These are phyloP conservation scores for Silurus meridionalis DNA, from an alignment of 2,113 vertebrate genomes.

Conservation along the genomic window DNA sequence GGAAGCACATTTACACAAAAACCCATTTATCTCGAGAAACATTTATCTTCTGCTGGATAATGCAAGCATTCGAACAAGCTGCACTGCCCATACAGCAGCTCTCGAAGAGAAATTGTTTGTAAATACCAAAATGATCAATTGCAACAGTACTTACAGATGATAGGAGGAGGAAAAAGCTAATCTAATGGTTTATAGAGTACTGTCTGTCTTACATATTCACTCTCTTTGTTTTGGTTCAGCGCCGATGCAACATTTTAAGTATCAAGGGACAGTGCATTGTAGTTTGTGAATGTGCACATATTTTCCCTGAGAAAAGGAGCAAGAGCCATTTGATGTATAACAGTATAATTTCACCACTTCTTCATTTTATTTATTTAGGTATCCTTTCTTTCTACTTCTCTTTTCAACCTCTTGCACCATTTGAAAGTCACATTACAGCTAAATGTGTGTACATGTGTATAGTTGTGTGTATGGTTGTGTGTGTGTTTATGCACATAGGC, in stretches of 20 bases:
- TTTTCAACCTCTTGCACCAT: slow-evolving; percentile 21
- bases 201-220: slow-evolving; percentile 19
- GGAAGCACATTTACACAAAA: slow-evolving; percentile 25
- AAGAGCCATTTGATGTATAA: slow-evolving; percentile 60
- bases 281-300: slow-evolving; percentile 11
- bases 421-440: slow-evolving; percentile 19
- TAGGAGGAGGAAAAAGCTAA: not conserved
- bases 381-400: slow-evolving; percentile 20
- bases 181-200: slow-evolving; percentile 24
- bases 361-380: slow-evolving; percentile 48
- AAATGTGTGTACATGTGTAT: slow-evolving; percentile 17
- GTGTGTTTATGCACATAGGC: not conserved
- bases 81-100: not conserved
- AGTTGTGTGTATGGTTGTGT: slow-evolving; percentile 16
- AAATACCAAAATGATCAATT: slow-evolving; percentile 11
- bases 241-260: not conserved
- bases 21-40: slow-evolving; percentile 27
- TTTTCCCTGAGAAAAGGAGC: slow-evolving; percentile 32
- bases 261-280: slow-evolving; percentile 17
- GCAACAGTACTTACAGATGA: not conserved
- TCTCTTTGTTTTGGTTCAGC: not conserved
- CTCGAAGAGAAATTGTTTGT: not conserved
- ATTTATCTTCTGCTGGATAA: slow-evolving; percentile 8
- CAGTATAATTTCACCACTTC: slow-evolving; percentile 51
- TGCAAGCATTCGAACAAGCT: slow-evolving; percentile 8